Evolutionary conservation across 2,113 vertebrate genomes (phyloP), one percentile per base, ranked within the genome.

Genomic region (Eulemur rufifrons): DNA sequence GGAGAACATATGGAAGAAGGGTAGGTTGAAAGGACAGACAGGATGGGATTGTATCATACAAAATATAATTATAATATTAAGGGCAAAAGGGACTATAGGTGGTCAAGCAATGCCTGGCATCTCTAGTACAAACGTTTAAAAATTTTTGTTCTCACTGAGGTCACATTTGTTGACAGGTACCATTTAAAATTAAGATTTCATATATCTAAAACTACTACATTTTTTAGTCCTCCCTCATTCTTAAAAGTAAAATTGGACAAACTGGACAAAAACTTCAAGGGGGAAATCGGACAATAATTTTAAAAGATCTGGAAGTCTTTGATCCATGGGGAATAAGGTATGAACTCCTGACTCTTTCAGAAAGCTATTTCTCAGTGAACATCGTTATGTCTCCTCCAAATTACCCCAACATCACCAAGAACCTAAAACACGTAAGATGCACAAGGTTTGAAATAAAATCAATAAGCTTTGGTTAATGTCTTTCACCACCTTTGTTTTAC

Each of bases 191-290:
- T 74, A 91, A 95, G 82, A 74, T 77, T 92, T 85, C 9, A 71
- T 32, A 66, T 92, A 66, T 39, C 92, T 89, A 54, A 69, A 54
- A 69, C 47, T 73, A 96, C 17, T 69, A 25, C 9, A 32, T 74
- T 56, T 69, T 93, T 82, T 88, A 92, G 86, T 56, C 34, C 6
- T 81, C 13, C 29, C 20, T 81, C 37, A 20, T 83, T 86, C 52
- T 77, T 96, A 66, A 95, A 90, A 96, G 56, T 90, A 92, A 92
- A 95, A 80, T 37, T 94, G 45, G 27, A 90, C 71, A 91, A 91
- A 21, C 10, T 63, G 13, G 12, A 56, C 45, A 84, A 81, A 78
- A 86, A 73, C 17, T 91, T 83, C 82, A 92, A 63, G 27, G 82
- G 6, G 39, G 63, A 97, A 82, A 84, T 82, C 29, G 45, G 71